These are phyloP conservation scores for Schizopygopsis malacanthus DNA, from an alignment of 2,797 vertebrate species.

Conservation along the genomic window DNA sequence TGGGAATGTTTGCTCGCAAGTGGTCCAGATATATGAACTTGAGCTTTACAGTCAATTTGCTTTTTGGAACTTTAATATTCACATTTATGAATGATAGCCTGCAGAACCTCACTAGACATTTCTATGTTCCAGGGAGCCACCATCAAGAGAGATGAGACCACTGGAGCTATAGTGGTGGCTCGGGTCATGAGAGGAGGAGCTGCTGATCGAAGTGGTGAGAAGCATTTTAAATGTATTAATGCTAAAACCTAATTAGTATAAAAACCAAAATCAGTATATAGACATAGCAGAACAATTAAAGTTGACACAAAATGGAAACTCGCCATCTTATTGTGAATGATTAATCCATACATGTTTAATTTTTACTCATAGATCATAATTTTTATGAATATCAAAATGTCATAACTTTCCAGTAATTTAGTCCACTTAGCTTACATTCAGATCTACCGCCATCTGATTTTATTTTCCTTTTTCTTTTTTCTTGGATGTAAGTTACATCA, in stretches of 20 bases:
- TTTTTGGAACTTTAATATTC: conserved; percentile 3
- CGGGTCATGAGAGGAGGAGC: conserved; percentile 92
- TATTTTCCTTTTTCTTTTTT: not conserved
- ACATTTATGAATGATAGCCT: conserved; percentile 2
- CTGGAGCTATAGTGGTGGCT: conserved; percentile 88
- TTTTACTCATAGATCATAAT: not conserved
- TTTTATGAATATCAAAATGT: not conserved
- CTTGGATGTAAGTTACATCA: not conserved
- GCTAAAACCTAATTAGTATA: not conserved
- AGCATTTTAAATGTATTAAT: not conserved
- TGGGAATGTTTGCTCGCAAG: not conserved
- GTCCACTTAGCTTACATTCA: not conserved
- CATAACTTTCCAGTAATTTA: not conserved
- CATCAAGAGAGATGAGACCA: conserved; percentile 86
- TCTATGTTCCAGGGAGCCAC: conserved; percentile 84
- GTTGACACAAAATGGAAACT: not conserved
- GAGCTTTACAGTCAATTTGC: not conserved
- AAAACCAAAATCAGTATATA: not conserved
- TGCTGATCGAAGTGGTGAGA: conserved; percentile 90
- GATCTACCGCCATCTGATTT: not conserved
- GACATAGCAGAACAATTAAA: not conserved
- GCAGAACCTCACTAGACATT: not conserved
- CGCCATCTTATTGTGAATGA: not conserved
- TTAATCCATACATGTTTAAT: not conserved
- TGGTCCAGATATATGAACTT: conserved; percentile 3